Percentiles rank a stretch among this genome's conserved stretches.
phyloP scores from a whole-genome alignment of 2,797 vertebrate genomes.

The Rhinichthys osculus region DNA sequence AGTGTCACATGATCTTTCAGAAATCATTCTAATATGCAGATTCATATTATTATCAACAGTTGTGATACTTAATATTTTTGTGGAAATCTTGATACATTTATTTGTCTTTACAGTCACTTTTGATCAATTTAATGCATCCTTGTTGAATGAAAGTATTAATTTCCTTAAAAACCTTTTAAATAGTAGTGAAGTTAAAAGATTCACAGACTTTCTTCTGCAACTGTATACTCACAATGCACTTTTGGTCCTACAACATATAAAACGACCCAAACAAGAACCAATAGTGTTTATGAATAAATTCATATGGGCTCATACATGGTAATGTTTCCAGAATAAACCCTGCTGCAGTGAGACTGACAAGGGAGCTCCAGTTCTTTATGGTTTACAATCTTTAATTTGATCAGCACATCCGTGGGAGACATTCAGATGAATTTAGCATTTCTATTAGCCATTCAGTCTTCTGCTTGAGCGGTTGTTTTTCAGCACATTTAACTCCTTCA shows the following conservation, averaged over 20 bases:
- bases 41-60: background rate
- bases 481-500: conserved; percentile 22
- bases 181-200: background rate
- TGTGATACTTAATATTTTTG: background rate
- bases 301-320: background rate
- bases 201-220: background rate
- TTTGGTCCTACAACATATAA: background rate
- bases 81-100: background rate
- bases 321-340: conserved; percentile 9
- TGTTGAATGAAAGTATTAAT: background rate
- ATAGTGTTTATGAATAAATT: background rate
- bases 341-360: conserved; percentile 21
- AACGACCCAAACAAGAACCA: background rate
- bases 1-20: background rate
- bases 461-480: conserved; percentile 21
- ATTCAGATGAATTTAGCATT: conserved; percentile 21
- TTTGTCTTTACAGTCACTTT: background rate
- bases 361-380: conserved; percentile 14
- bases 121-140: background rate
- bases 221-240: background rate
- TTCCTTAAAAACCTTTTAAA: background rate
- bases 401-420: conserved; percentile 20
- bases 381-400: conserved; percentile 45
- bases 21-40: background rate
- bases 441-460: background rate